Conservation (phyloP, 2,113 vertebrate species). For the Morone chrysops region DNA sequence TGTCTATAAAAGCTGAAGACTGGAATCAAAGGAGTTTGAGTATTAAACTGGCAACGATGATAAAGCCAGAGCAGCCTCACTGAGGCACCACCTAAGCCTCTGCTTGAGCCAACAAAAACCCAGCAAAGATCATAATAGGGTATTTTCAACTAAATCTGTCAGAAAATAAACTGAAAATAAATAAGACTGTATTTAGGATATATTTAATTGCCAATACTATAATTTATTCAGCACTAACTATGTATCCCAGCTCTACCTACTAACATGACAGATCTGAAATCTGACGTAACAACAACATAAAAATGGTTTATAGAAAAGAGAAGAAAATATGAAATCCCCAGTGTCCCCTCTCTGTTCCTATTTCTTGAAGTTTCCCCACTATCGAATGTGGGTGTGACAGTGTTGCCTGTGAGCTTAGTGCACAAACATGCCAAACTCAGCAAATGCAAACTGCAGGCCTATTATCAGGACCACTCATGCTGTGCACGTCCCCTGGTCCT, state of each 20-base stretch:
- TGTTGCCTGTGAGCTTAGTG: slow-evolving; percentile 21
- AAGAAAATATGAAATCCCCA: not conserved
- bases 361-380: slow-evolving; percentile 20
- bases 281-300: not conserved
- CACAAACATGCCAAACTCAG: slow-evolving; percentile 60
- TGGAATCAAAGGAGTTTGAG: slow-evolving; percentile 53
- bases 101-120: slow-evolving; percentile 50
- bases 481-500: slow-evolving; percentile 46
- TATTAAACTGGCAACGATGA: slow-evolving; percentile 49
- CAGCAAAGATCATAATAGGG: slow-evolving; percentile 29
- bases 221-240: slow-evolving; percentile 15
- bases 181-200: not conserved
- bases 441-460: slow-evolving; percentile 55
- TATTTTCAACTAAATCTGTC: slow-evolving; percentile 26
- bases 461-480: slow-evolving; percentile 60
- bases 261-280: not conserved
- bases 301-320: not conserved
- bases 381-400: not conserved
- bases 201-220: slow-evolving; percentile 1
- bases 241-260: not conserved
- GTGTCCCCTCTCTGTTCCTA: not conserved
- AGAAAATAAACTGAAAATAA: slow-evolving; percentile 26
- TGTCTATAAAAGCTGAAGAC: slow-evolving; percentile 49
- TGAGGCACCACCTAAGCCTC: slow-evolving; percentile 53
- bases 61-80: slow-evolving; percentile 42